Evolutionary conservation across 1,140 invertebrate species (phyloP).

Genomic region (Hermetia illucens): DNA sequence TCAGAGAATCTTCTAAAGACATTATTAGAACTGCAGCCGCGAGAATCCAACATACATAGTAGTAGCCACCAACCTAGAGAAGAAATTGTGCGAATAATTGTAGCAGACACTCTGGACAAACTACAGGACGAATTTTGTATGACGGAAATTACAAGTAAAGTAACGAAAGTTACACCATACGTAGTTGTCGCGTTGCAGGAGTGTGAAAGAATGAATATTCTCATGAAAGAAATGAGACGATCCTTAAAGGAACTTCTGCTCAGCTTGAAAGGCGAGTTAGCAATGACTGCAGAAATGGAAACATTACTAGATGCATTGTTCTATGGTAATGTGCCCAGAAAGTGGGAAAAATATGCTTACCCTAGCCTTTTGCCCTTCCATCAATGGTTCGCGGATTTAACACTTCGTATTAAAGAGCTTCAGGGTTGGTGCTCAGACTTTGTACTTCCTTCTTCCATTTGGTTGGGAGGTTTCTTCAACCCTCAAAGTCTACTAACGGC

Average conservation of each 20-base stretch:
- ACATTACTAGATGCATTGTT: constrained; percentile 68
- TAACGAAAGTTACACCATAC: constrained; percentile 83
- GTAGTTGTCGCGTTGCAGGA: constrained; percentile 91
- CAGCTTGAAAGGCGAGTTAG: constrained; percentile 85
- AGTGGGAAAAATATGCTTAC: constrained; percentile 77
- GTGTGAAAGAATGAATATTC: constrained; percentile 86
- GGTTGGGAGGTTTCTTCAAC: constrained; percentile 92
- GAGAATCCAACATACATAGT: constrained; percentile 62
- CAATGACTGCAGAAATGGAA: constrained; percentile 90
- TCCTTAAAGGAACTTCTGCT: constrained; percentile 77
- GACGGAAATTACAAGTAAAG: constrained; percentile 70
- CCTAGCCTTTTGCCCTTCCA: constrained; percentile 71
- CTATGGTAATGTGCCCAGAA: constrained; percentile 70
- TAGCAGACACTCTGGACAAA: constrained; percentile 85
- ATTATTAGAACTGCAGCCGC: constrained; percentile 84
- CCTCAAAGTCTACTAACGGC: constrained; percentile 94
- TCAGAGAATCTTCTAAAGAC: constrained; percentile 80
- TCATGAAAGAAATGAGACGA: constrained; percentile 66
- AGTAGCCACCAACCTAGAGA: constrained; percentile 60
- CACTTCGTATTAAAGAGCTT: constrained; percentile 66
- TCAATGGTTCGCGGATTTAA: constrained; percentile 79
- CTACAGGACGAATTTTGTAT: constrained; percentile 85
- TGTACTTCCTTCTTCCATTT: constrained; percentile 68
- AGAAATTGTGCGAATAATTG: constrained; percentile 67
- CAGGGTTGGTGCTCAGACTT: constrained; percentile 70